Base-by-base conservation (phyloP, 2,797 vertebrate species). In the Chiroxiphia lanceolata region DNA sequence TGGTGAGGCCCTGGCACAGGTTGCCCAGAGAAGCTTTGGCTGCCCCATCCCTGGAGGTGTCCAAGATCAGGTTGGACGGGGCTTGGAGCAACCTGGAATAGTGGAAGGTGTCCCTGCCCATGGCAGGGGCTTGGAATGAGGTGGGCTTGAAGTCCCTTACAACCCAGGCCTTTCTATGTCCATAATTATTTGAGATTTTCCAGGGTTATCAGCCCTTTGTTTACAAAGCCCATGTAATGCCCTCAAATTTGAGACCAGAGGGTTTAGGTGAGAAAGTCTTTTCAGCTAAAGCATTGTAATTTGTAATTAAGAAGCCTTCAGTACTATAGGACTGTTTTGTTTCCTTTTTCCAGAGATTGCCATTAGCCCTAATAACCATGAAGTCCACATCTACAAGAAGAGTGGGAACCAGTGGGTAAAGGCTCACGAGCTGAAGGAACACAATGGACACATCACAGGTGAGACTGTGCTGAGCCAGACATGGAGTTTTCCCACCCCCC, bases 351-450 rank as follows among this genome's bases (percentile, higher is more conserved):
- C 93, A 99, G 99, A 99, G 98, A 99, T 99, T 87, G 99, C 99
- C 91, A 99, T 99, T 96, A 99, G 99, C 97, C 99, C 99, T 31
- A 99, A 99, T 91, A 99, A 99, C 94, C 99, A 99, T 29, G 99
- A 99, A 98, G 99, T 99, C 80, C 99, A 99, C 97, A 99, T 99
- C 98, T 99, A 99, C 97, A 99, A 99, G 98, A 99, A 99, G 97
- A 99, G 98, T 10, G 99, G 99, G 56, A 99, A 98, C 98, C 99
- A 99, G 96, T 99, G 99, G 99, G 97, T 99, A 42, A 99, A 99
- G 97, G 98, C 98, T 81, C 99, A 99, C 4, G 99, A 99, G 95
- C 97, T 99, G 91, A 99, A 99, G 98, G 99, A 99, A 47, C 99
- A 99, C 97, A 99, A 99, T 82, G 99, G 99, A 65, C 99, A 99